Evolutionary conservation across 2,797 vertebrate species (phyloP).

Genomic region (Amblyraja radiata): DNA sequence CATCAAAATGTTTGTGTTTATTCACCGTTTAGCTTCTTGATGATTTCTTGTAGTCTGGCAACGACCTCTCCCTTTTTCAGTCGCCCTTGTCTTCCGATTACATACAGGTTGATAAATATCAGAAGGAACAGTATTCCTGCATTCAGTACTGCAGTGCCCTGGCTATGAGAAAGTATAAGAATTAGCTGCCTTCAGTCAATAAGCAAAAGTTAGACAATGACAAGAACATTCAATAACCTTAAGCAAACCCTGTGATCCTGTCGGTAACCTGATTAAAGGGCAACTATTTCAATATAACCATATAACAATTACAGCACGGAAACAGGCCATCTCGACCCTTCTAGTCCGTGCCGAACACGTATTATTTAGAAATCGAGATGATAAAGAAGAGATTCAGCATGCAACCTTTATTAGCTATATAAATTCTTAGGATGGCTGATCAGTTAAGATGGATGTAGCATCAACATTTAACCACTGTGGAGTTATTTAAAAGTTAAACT

Average conservation of each 20-base stretch:
- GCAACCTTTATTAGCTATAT: background rate
- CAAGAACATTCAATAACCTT: conserved; percentile 1
- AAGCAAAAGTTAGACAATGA: background rate
- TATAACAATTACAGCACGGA: no score
- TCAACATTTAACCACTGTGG: background rate
- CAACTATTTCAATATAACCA: no score
- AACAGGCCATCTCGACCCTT: no score
- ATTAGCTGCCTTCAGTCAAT: background rate
- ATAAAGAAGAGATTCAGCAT: background rate
- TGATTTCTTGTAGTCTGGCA: conserved; percentile 72
- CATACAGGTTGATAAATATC: conserved; percentile 77
- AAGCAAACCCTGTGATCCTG: background rate
- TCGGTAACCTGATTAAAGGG: background rate
- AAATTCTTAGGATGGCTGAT: background rate
- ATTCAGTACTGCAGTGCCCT: conserved; percentile 82
- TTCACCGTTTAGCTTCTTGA: conserved; percentile 80
- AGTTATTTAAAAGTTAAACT: background rate
- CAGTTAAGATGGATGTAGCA: background rate
- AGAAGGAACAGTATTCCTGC: conserved; percentile 79
- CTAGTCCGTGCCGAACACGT: no score
- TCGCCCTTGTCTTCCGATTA: conserved; percentile 76
- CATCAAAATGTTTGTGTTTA: background rate
- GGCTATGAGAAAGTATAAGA: conserved; percentile 54
- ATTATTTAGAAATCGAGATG: background rate
- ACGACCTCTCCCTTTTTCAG: conserved; percentile 85